A percentile compares a stretch with the other conserved stretches of the same genome.
Evolutionary conservation across 23 tunicate species (phyloP).

Genomic region (Botrylloides violaceus): DNA sequence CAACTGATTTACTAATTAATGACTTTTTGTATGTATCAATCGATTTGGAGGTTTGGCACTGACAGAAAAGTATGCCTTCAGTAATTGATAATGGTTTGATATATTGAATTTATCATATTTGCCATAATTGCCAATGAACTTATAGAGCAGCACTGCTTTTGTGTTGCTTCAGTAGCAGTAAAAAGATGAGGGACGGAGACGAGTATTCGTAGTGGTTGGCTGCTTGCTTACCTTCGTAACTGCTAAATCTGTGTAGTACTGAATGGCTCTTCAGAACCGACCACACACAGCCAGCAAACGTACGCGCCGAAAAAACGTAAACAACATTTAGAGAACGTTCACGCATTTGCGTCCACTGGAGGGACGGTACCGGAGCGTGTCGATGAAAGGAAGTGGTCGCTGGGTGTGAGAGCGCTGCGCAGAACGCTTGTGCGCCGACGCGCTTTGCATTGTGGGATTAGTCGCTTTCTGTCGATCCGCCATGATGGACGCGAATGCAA

Average conservation of each 20-base stretch:
- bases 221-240: too few relatives aligned
- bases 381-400: slow-evolving; percentile 7
- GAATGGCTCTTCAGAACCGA: not conserved
- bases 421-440: slow-evolving; percentile 53
- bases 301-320: not conserved
- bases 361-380: slow-evolving; percentile 5
- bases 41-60: too few relatives aligned
- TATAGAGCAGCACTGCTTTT: too few relatives aligned
- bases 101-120: too few relatives aligned
- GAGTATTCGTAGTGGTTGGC: too few relatives aligned
- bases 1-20: not conserved
- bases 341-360: slow-evolving; percentile 17
- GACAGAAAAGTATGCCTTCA: too few relatives aligned
- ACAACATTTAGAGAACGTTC: not conserved
- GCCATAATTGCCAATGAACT: too few relatives aligned
- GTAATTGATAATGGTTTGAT: too few relatives aligned
- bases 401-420: slow-evolving; percentile 67
- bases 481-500: slow-evolving; percentile 30
- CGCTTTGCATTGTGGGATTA: slow-evolving; percentile 60
- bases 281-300: not conserved
- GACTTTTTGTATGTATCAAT: too few relatives aligned
- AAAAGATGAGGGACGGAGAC: too few relatives aligned
- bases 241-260: too few relatives aligned
- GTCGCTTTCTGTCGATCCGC: slow-evolving; percentile 26
- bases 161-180: too few relatives aligned